A percentile compares a stretch with the other conserved stretches of the same genome.
These are phyloP conservation scores for Spatulosminthurus flaviceps DNA, from an alignment of 2,888 invertebrate species.

Conservation along the genomic window DNA sequence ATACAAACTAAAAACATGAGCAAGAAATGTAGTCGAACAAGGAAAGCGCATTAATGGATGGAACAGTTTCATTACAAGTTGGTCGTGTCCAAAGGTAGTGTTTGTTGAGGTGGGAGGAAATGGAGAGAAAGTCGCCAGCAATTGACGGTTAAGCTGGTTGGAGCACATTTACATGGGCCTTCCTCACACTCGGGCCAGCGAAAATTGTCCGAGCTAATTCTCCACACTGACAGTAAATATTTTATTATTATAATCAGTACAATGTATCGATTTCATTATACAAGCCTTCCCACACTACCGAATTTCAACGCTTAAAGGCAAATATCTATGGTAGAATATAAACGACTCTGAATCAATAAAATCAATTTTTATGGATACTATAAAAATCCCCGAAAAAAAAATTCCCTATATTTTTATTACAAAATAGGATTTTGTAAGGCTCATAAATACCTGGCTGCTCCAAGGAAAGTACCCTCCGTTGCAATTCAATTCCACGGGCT, in stretches of 20 bases:
- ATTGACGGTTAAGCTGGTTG: slow-evolving; percentile 53
- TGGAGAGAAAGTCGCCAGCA: slow-evolving; percentile 55
- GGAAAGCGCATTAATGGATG: not conserved
- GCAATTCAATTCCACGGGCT: slow-evolving; percentile 31
- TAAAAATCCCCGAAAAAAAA: not conserved
- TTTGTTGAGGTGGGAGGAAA: slow-evolving; percentile 56
- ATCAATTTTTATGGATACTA: too few relatives aligned
- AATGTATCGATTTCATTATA: too few relatives aligned
- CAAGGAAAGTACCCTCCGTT: slow-evolving; percentile 53
- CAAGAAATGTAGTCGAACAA: not conserved
- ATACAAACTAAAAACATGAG: not conserved
- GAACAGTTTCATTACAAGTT: slow-evolving; percentile 50
- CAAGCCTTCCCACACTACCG: too few relatives aligned
- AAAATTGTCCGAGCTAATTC: slow-evolving; percentile 53
- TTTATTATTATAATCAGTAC: too few relatives aligned
- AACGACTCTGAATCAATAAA: too few relatives aligned
- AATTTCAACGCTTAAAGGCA: too few relatives aligned
- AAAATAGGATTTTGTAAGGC: not conserved
- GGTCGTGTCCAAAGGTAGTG: slow-evolving; percentile 55
- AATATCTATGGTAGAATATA: too few relatives aligned
- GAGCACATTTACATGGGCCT: slow-evolving; percentile 58
- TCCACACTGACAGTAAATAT: slow-evolving; percentile 62
- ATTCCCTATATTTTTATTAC: not conserved
- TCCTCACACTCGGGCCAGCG: slow-evolving; percentile 58
- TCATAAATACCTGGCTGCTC: slow-evolving; percentile 58